Base-by-base conservation (phyloP, 2,888 invertebrate species). In the Nomada ferruginata region DNA sequence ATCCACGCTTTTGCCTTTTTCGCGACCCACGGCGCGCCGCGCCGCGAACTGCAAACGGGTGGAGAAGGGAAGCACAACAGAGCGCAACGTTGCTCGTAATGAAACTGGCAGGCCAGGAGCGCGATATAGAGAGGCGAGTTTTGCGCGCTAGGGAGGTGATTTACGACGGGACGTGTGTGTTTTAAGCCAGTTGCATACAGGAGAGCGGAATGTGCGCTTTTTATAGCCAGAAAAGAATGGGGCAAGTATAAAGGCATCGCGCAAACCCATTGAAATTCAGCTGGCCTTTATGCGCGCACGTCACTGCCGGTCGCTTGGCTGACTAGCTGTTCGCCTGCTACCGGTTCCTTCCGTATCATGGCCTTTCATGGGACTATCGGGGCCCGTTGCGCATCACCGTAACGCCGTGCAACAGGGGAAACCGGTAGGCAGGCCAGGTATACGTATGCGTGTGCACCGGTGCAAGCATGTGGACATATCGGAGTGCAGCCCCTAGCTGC, bases 131-230 rank as follows among this genome's bases (percentile, higher is more conserved):
- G 78, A 78, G 68, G 52, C 78, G 70, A 83, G 79, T 76, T 74
- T 50, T 47, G 83, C 82, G 81, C 66, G 79, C 84, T 85, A 83
- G 86, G 84, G 85, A 86, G 85, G 87, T 91, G 91, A 91, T 91
- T 91, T 91, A 91, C 90, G 91, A 90, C 79, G 85, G 87, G 85
- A 84, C 85, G 82, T 85, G 86, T 86, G 86, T 89, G 88, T 88
- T 90, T 90, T 89, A 88, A 90, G 88, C 86, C 85, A 78, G 82
- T 87, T 89, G 91, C 89, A 83, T 83, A 87, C 87, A 83, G 83
- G 88, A 87, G 87, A 84, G 82, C 80, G 89, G 90, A 89, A 91
- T 91, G 91, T 89, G 90, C 89, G 89, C 86, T 91, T 91, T 91
- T 91, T 91, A 91, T 89, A 90, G 83, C 85, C 85, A 59, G 86